Conservation (phyloP, 2,797 vertebrate genomes). For the Tarsius wallacei region DNA sequence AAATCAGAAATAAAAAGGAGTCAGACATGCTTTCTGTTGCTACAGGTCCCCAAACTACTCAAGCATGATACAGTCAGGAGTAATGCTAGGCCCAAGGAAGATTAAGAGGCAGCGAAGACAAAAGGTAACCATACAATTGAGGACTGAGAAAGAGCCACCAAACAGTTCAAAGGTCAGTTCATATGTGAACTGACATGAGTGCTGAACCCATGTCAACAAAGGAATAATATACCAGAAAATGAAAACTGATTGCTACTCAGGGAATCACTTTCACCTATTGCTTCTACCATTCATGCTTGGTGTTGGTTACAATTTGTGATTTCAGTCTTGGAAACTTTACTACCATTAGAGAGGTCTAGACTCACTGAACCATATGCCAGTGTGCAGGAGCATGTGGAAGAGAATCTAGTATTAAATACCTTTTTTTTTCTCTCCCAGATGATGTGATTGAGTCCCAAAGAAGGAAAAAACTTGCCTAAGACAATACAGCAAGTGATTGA, state of each 20-base stretch:
- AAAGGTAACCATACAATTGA: neutral
- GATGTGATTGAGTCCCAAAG: neutral
- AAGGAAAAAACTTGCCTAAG: neutral
- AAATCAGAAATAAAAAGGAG: constrained; percentile 23
- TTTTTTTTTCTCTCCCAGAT: neutral
- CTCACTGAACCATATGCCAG: neutral
- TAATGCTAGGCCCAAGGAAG: neutral
- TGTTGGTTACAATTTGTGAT: neutral
- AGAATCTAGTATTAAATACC: neutral
- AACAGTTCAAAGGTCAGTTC: neutral
- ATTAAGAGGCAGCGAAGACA: neutral
- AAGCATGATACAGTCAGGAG: neutral
- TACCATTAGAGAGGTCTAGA: neutral
- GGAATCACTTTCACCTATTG: neutral
- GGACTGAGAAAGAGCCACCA: neutral
- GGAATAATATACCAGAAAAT: neutral
- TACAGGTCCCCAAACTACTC: neutral
- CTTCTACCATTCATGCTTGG: neutral
- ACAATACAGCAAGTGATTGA: neutral
- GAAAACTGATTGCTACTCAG: neutral
- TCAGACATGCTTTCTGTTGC: neutral
- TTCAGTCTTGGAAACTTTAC: neutral
- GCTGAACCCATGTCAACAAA: neutral
- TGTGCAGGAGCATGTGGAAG: neutral
- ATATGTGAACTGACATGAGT: too few species aligned